A percentile compares a stretch with the other conserved stretches of the same genome.
These are phyloP conservation scores for Heliconius cydno DNA, from an alignment of 2,888 invertebrate genomes.

Conservation along the genomic window DNA sequence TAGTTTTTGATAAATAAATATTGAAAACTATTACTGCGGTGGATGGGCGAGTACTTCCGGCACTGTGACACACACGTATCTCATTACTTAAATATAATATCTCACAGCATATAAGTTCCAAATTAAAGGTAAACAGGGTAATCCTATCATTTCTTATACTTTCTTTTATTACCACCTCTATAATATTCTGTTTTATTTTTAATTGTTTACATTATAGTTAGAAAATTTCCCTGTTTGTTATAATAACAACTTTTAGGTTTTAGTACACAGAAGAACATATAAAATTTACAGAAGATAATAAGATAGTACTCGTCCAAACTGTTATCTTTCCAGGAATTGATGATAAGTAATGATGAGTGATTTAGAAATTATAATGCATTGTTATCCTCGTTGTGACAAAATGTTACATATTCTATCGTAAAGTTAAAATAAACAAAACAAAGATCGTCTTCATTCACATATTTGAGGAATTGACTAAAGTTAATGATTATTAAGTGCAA, in stretches of 20 bases:
- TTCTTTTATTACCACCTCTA: not conserved
- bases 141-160: constrained; percentile 41
- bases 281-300: not conserved
- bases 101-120: constrained; percentile 23
- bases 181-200: not conserved
- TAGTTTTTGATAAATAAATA: constrained; percentile 83
- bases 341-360: constrained; percentile 70
- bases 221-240: constrained; percentile 23
- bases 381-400: constrained; percentile 81
- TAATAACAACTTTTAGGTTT: not conserved
- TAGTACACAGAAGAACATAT: not conserved
- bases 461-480: constrained; percentile 50
- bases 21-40: constrained; percentile 63
- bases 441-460: constrained; percentile 33
- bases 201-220: not conserved
- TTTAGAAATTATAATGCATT: constrained; percentile 63
- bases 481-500: constrained; percentile 28
- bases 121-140: constrained; percentile 77
- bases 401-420: constrained; percentile 58
- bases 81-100: not conserved
- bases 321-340: constrained; percentile 82
- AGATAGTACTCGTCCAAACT: constrained; percentile 71
- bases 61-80: not conserved
- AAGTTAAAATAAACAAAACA: not conserved
- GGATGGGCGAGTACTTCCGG: constrained; percentile 69